A percentile compares a stretch with the other conserved stretches of the same genome.
phyloP scores from a whole-genome alignment of 2,113 vertebrate genomes.

The Acanthochromis polyacanthus region DNA sequence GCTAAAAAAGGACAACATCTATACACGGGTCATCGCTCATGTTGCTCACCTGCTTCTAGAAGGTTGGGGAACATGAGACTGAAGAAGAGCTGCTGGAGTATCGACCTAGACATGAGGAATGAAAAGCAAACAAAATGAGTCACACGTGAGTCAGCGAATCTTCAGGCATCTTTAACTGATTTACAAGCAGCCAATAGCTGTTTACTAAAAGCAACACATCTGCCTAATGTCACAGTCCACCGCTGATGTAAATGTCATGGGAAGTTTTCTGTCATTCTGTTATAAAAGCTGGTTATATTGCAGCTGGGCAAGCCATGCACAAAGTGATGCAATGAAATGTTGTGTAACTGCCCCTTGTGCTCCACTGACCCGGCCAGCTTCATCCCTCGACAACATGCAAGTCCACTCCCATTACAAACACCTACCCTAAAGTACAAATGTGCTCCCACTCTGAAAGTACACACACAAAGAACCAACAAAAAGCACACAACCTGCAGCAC shows the following conservation, averaged over 20 bases:
- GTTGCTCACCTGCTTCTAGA: slow-evolving; percentile 91
- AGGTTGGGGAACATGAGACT: slow-evolving; percentile 91
- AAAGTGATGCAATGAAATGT: slow-evolving; percentile 28
- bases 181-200: slow-evolving; percentile 26
- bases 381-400: slow-evolving; percentile 36
- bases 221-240: slow-evolving; percentile 23
- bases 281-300: slow-evolving; percentile 35
- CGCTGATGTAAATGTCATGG: slow-evolving; percentile 53
- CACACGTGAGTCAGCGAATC: slow-evolving; percentile 29
- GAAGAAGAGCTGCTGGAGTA: slow-evolving; percentile 94
- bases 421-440: slow-evolving; percentile 37
- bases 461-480: slow-evolving; percentile 23
- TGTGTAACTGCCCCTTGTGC: slow-evolving; percentile 54
- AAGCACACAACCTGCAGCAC: slow-evolving; percentile 10
- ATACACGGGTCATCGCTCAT: neutral
- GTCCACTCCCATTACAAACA: slow-evolving; percentile 40
- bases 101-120: slow-evolving; percentile 85
- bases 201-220: slow-evolving; percentile 33
- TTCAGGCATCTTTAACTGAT: slow-evolving; percentile 15
- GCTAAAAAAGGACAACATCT: neutral
- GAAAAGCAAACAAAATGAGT: slow-evolving; percentile 37
- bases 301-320: slow-evolving; percentile 36
- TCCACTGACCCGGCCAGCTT: slow-evolving; percentile 27
- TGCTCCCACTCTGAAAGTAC: slow-evolving; percentile 42
- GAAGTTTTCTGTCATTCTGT: slow-evolving; percentile 27